Base-by-base conservation (phyloP, 2,113 vertebrate genomes). In the Chloroceryle aenea region DNA sequence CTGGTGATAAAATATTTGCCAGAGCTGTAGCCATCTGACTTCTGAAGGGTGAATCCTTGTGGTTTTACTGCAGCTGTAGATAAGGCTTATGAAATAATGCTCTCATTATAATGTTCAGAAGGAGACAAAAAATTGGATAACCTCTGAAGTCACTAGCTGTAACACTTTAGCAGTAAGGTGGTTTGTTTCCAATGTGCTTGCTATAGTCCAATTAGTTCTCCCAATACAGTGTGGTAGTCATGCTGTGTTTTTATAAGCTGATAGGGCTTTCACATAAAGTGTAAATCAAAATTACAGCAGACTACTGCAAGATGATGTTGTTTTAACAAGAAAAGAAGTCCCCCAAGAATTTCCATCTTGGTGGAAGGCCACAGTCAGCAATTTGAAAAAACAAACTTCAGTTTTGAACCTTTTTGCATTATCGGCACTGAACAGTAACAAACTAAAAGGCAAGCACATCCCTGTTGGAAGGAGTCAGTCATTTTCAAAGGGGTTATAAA, bases 371-470 rank as follows among this genome's bases (percentile, higher is more conserved):
- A 22, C 0, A 1, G 15, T 52, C 50, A 86, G 26, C 48, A 64
- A 14, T 48, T 93, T 72, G 26, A 43, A 52, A 80, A 81, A 67
- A 13, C 7, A 43, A 0, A 25, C 19, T 93, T 90, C 23, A 11
- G 0, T 77, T 74, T 36, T 52, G 69, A 84, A 72, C n/a, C n/a
- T 64, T 86, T 62, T 47, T 61, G 45, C 25, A 2, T 78, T 59
- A 20, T 20, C 1, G 2, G 11, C 47, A 23, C 30, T 56, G 61
- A 90, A 21, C 38, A 61, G 59, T 47, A 68, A 52, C 1, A 4
- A 90, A 25, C 80, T 21, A 88, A 94, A 96, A 92, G 92, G 69
- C 82, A 83, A 87, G 29, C 58, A 84, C 34, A 20, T 85, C 72
- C 48, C 85, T 64, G 48, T 55, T 72, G 80, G 71, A 85, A 75